Conservation (phyloP, 2,113 vertebrate species). For the Camelus dromedarius region DNA sequence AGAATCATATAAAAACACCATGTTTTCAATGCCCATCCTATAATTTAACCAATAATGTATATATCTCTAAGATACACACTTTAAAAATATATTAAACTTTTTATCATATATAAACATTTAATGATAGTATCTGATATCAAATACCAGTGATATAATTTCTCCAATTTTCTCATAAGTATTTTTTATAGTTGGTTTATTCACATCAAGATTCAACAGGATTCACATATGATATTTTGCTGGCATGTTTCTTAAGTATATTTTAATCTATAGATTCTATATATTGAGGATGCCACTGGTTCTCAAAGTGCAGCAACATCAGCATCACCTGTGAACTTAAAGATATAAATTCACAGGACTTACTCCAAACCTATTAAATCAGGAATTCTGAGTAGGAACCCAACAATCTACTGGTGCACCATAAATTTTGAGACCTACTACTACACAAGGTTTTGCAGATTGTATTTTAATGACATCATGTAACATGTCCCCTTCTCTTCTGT, state of each 20-base stretch:
- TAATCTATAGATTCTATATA: not conserved
- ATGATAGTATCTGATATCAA: not conserved
- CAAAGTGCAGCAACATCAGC: not conserved
- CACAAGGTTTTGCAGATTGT: not conserved
- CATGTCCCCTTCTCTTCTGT: not conserved
- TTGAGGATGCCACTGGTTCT: not conserved
- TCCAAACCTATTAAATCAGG: not conserved
- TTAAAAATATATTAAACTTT: not conserved
- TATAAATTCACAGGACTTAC: not conserved
- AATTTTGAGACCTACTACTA: not conserved
- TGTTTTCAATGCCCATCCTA: not conserved
- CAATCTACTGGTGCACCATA: not conserved
- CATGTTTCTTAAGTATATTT: not conserved
- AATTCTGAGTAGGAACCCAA: not conserved
- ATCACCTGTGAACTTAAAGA: not conserved
- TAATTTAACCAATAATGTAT: not conserved
- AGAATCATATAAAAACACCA: not conserved
- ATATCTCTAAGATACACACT: not conserved
- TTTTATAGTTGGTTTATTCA: not conserved
- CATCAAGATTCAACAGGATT: not conserved
- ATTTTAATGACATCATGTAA: not conserved
- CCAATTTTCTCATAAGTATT: not conserved
- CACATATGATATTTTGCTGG: not conserved
- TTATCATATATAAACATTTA: not conserved
- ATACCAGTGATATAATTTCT: not conserved